phyloP scores from a whole-genome alignment of 2,888 invertebrate genomes.

The Iselma pallidipennis region DNA sequence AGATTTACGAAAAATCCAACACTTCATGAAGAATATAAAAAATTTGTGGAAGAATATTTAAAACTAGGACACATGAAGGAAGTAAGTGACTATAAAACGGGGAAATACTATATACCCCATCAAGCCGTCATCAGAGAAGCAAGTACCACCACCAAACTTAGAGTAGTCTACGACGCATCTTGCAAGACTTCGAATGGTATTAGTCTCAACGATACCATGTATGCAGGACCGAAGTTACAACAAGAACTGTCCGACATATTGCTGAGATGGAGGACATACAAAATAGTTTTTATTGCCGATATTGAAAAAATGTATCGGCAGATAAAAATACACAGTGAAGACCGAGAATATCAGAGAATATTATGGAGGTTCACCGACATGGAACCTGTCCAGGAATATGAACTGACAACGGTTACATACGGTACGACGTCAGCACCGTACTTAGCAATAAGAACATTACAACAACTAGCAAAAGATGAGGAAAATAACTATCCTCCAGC shows the following conservation, averaged over 20 bases:
- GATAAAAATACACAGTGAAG: not conserved
- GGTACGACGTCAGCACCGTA: conserved; percentile 11
- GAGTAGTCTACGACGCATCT: not conserved
- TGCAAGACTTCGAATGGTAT: not conserved
- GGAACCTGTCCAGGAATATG: conserved; percentile 2
- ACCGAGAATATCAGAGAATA: conserved; percentile 9
- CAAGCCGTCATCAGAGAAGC: not conserved
- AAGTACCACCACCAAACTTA: not conserved
- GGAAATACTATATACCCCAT: not conserved
- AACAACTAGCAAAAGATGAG: conserved; percentile 8
- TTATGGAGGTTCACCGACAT: conserved; percentile 6
- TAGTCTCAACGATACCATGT: not conserved
- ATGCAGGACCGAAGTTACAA: not conserved
- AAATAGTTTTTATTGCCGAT: not conserved
- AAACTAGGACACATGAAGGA: not conserved
- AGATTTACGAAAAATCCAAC: not conserved
- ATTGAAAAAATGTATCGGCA: conserved; percentile 1
- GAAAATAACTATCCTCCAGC: conserved; percentile 1
- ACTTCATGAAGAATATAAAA: not conserved
- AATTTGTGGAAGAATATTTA: not conserved
- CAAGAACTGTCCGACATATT: not conserved
- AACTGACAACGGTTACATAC: conserved; percentile 17
- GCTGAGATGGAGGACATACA: not conserved
- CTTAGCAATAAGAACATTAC: conserved; percentile 14
- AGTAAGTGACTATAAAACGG: not conserved